Percentiles rank a stretch among this genome's conserved stretches.
Conservation (phyloP, 2,797 vertebrate species). For the Schizopygopsis malacanthus region DNA sequence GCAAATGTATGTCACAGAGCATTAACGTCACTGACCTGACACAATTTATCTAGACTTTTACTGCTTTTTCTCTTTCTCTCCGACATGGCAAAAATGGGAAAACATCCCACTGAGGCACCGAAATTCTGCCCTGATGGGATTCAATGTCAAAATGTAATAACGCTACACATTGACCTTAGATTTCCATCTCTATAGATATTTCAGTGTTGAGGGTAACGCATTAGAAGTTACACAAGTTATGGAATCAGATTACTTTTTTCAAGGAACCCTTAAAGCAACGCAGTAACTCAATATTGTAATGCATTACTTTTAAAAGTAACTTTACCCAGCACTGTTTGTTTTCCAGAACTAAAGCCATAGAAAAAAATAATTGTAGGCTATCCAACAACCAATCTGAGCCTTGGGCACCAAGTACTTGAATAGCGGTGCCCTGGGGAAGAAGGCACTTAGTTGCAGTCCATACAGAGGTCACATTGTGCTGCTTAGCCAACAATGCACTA, state of each 20-base stretch:
- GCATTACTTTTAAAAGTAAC: neutral
- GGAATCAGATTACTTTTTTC: too few species aligned
- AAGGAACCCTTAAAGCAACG: too few species aligned
- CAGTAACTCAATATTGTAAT: neutral
- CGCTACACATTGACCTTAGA: neutral
- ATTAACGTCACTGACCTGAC: constrained; percentile 49
- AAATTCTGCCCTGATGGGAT: neutral
- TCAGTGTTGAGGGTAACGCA: neutral
- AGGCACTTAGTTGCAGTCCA: constrained; percentile 39
- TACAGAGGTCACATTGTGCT: constrained; percentile 49
- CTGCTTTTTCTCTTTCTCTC: constrained; percentile 2
- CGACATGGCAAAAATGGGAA: neutral
- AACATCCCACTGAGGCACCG: neutral
- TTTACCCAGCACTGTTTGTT: neutral
- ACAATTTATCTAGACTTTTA: constrained; percentile 26
- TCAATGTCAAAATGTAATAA: neutral
- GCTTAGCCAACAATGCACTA: constrained; percentile 54
- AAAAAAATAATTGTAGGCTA: neutral
- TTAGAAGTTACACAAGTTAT: neutral
- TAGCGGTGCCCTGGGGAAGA: neutral
- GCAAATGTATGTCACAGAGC: constrained; percentile 31
- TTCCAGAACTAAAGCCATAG: neutral
- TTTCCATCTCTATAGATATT: neutral
- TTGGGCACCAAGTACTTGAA: constrained; percentile 7
- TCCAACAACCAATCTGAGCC: neutral